Conservation (phyloP, 2,888 invertebrate genomes). For the Nipponacmea schrenckii region DNA sequence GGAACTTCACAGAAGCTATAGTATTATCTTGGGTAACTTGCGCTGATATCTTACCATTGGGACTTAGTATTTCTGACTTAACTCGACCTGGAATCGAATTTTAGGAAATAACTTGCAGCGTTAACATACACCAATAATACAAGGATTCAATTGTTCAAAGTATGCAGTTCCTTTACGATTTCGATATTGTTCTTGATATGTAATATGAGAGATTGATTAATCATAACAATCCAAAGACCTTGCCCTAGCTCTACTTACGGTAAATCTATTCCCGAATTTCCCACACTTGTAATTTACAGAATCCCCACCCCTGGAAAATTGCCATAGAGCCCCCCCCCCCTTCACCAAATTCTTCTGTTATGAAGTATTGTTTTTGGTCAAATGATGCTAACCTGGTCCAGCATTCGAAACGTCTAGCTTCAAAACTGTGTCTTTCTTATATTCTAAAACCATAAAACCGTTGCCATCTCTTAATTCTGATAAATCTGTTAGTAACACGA, state of each 20-base stretch:
- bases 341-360: neutral
- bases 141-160: neutral
- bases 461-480: conserved; percentile 80
- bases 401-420: conserved; percentile 88
- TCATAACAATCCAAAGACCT: no score
- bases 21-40: conserved; percentile 67
- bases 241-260: no score
- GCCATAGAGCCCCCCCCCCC: neutral
- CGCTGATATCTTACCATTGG: conserved; percentile 69
- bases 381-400: conserved; percentile 74
- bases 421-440: conserved; percentile 71
- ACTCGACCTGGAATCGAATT: conserved; percentile 72
- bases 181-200: no score
- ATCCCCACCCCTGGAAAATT: neutral
- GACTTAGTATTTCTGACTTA: conserved; percentile 72
- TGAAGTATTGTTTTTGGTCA: no score
- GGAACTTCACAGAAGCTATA: conserved; percentile 72
- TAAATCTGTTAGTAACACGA: conserved; percentile 85
- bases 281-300: neutral
- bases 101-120: neutral
- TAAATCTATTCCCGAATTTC: no score
- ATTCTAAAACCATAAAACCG: conserved; percentile 68
- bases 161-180: neutral
- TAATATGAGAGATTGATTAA: no score
- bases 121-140: neutral